Evolutionary conservation across 2,888 invertebrate genomes (phyloP).

Genomic region (Slavum lentiscoides): DNA sequence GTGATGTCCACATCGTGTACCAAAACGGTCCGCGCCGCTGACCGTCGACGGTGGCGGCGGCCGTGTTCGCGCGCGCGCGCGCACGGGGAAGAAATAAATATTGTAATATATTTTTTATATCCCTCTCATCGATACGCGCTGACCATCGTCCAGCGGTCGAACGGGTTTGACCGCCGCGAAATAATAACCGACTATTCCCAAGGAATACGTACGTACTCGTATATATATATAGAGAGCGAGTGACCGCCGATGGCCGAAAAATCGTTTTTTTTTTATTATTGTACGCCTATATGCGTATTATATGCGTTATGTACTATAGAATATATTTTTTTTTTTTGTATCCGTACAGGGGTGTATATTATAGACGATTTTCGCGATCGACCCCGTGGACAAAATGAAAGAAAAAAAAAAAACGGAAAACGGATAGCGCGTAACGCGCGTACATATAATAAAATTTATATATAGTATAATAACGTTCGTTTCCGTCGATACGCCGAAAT

Average conservation of each 20-base stretch:
- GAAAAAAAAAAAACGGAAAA: background rate
- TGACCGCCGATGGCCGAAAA: slow-evolving; percentile 31
- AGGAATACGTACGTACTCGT: slow-evolving; percentile 29
- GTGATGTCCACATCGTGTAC: slow-evolving; percentile 51
- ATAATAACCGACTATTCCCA: slow-evolving; percentile 53
- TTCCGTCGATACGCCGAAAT: too few relatives aligned
- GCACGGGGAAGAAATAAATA: slow-evolving; percentile 19
- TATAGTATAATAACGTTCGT: background rate
- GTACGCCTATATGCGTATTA: background rate
- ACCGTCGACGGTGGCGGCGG: background rate
- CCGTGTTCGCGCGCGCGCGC: background rate
- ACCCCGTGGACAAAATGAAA: slow-evolving; percentile 16
- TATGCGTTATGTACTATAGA: background rate
- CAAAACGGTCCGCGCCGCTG: slow-evolving; percentile 31
- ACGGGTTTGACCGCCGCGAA: slow-evolving; percentile 50
- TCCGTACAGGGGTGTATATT: slow-evolving; percentile 25
- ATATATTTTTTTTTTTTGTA: background rate
- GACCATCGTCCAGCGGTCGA: slow-evolving; percentile 52
- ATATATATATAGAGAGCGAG: too few relatives aligned
- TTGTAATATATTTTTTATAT: slow-evolving; percentile 28
- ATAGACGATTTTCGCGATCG: slow-evolving; percentile 26
- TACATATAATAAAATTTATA: too few relatives aligned
- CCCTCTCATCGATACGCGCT: slow-evolving; percentile 48
- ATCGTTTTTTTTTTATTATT: slow-evolving; percentile 5
- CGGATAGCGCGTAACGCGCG: too few relatives aligned